phyloP scores from a whole-genome alignment of 2,113 vertebrate species.

The Erinaceus europaeus region DNA sequence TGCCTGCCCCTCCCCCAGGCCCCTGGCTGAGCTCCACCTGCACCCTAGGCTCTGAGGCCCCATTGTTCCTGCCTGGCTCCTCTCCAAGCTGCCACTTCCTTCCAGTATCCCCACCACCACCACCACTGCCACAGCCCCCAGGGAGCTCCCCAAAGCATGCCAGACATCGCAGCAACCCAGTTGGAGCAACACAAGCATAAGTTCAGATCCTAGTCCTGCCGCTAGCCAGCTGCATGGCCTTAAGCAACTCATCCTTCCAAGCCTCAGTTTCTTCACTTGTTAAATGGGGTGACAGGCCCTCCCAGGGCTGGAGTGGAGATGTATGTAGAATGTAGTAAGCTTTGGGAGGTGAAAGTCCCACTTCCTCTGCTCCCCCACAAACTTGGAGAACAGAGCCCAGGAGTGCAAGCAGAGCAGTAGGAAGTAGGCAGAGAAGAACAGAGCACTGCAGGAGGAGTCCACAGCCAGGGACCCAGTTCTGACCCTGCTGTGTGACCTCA shows the following conservation, averaged over 20 bases:
- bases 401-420: fast-evolving
- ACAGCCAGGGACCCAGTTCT: background rate
- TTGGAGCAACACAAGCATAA: fast-evolving
- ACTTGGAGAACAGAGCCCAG: background rate
- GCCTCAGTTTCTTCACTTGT: no score
- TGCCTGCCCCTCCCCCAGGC: background rate
- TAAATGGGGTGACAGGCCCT: background rate
- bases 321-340: background rate
- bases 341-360: background rate
- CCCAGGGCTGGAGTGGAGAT: background rate
- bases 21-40: background rate
- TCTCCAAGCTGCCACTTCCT: conserved; percentile 21
- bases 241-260: no score
- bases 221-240: no score
- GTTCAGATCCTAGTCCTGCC: background rate
- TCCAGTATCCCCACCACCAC: background rate
- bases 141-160: background rate
- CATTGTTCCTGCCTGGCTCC: conserved; percentile 53
- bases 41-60: conserved; percentile 27
- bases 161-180: background rate
- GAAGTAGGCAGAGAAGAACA: background rate
- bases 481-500: conserved; percentile 34
- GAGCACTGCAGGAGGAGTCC: background rate
- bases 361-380: background rate
- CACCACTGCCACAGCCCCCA: background rate